Evolutionary conservation across 2,113 vertebrate genomes (phyloP), one percentile per base, ranked within the genome.

Genomic region (Polypterus bichir): DNA sequence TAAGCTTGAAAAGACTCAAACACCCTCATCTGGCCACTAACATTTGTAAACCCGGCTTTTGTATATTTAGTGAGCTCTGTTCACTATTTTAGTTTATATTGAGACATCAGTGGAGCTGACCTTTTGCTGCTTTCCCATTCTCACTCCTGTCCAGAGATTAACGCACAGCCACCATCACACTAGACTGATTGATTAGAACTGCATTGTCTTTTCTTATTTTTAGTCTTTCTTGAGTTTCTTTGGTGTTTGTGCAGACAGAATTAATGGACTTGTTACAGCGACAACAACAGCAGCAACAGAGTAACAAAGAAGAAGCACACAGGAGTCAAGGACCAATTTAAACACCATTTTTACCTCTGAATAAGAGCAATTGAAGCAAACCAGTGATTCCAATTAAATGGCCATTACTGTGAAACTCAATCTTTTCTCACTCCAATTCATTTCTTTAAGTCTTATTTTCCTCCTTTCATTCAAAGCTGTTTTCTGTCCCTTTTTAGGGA

Each of bases 371-470:
- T 52, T 52, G 7, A 52, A 52, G 51, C 51, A 52, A 52, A 52
- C 51, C 51, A 52, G 51, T 52, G 51, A 52, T 52, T 52, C 51
- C 51, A 52, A 52, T 52, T 52, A 52, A 52, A 52, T 10, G 51
- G 7, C 51, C 51, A 52, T 52, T 52, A 52, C 51, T 8, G 51
- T 52, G 51, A 52, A 52, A 52, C 51, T 52, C 51, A 52, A 52
- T 52, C 51, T 10, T 8, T 27, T 27, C 27, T 27, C 27, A 7
- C 51, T 52, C 10, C 51, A 52, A 4, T 52, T 52, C 10, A 10
- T 52, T 10, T 52, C 51, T 7, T 7, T 10, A 52, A 52, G 51
- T 7, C 7, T 52, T 52, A 8, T 52, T 52, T 52, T 7, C 4
- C 51, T 52, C 7, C 51, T 10, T 27, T 27, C 27, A 27, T 27